Percentiles rank a stretch among this genome's conserved stretches.
These are phyloP conservation scores for Camponotus vicinus DNA, from an alignment of 1,140 invertebrate genomes.

Conservation along the genomic window DNA sequence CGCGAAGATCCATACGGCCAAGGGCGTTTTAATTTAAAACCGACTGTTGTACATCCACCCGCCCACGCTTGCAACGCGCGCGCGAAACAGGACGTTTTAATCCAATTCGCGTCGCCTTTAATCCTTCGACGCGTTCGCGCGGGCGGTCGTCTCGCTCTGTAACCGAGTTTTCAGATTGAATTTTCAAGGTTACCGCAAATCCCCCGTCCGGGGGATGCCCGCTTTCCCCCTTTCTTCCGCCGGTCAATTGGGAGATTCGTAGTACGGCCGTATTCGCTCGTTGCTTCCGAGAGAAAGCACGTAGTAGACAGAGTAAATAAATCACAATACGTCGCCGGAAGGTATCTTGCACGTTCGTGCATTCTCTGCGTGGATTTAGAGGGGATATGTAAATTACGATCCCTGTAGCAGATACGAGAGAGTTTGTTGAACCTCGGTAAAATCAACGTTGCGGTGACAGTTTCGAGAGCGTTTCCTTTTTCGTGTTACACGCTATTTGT, in stretches of 20 bases:
- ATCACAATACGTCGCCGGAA: constrained; percentile 28
- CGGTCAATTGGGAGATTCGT: constrained; percentile 44
- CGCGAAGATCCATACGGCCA: constrained; percentile 61
- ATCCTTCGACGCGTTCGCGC: constrained; percentile 70
- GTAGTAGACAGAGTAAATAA: constrained; percentile 44
- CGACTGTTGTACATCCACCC: constrained; percentile 61
- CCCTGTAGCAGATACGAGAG: not conserved
- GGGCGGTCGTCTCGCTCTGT: constrained; percentile 23
- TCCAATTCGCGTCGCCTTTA: constrained; percentile 75
- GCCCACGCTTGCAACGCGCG: constrained; percentile 19
- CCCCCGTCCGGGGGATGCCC: constrained; percentile 33
- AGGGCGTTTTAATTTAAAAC: constrained; percentile 75
- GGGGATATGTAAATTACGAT: constrained; percentile 28
- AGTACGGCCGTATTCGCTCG: not conserved
- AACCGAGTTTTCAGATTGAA: constrained; percentile 74
- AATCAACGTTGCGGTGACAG: not conserved
- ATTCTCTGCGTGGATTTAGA: constrained; percentile 4
- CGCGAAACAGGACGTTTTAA: constrained; percentile 61
- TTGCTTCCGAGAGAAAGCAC: constrained; percentile 37
- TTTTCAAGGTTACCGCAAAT: constrained; percentile 71
- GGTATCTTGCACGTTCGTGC: constrained; percentile 31
- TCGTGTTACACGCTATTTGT: not conserved
- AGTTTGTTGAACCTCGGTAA: not conserved
- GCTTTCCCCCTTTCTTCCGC: constrained; percentile 53
- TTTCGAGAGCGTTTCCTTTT: not conserved